Percentiles rank a stretch among this genome's conserved stretches.
These are phyloP conservation scores for Apus apus DNA, from an alignment of 2,113 vertebrate species.

Conservation along the genomic window DNA sequence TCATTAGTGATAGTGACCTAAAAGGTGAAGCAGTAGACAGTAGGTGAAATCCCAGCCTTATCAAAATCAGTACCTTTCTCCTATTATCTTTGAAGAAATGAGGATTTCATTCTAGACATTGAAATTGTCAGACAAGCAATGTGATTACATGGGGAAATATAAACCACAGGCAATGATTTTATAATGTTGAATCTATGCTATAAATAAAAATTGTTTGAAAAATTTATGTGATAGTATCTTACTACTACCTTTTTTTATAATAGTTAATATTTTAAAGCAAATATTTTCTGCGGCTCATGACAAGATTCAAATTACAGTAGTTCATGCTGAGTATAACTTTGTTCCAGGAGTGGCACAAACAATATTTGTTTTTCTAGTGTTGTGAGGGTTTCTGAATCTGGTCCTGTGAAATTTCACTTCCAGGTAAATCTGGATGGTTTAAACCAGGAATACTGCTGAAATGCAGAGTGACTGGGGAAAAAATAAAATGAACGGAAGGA, in stretches of 20 bases:
- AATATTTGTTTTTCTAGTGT: neutral
- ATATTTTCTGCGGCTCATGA: neutral
- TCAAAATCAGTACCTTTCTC: neutral
- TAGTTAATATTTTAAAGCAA: neutral
- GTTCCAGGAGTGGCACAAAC: neutral
- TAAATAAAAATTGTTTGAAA: neutral
- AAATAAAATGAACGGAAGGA: neutral
- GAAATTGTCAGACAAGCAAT: neutral
- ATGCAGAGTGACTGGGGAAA: neutral
- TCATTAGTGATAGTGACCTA: neutral
- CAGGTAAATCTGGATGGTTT: slow-evolving; percentile 20
- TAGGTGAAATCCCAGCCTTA: neutral
- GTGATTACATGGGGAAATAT: neutral
- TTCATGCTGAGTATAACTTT: neutral
- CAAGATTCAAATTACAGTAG: neutral
- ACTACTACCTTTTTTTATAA: neutral
- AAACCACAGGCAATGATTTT: neutral
- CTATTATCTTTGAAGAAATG: neutral
- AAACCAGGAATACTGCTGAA: slow-evolving; percentile 1
- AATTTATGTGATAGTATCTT: neutral
- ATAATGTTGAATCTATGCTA: neutral
- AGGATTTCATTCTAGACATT: neutral
- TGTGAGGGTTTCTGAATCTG: neutral
- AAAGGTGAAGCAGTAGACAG: neutral
- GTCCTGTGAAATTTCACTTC: neutral